phyloP scores from a whole-genome alignment of 2,888 invertebrate genomes.

The Carcina quercana region DNA sequence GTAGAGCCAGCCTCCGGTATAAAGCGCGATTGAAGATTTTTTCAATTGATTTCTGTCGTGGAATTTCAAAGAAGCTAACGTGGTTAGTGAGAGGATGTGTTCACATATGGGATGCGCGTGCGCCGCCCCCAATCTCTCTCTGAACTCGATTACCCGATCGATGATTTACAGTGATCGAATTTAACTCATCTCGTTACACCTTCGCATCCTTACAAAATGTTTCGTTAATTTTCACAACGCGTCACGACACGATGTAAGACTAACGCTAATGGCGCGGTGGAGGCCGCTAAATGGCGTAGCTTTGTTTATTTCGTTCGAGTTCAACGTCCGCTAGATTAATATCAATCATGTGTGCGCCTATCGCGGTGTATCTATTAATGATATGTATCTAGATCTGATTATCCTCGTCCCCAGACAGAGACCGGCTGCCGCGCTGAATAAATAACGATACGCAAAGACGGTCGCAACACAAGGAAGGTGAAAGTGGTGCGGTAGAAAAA shows the following conservation, averaged over 20 bases:
- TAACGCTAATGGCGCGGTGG: too few species aligned
- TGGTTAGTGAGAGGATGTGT: slow-evolving; percentile 56
- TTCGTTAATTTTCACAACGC: too few species aligned
- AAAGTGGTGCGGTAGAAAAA: slow-evolving; percentile 66
- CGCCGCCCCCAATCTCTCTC: slow-evolving; percentile 64
- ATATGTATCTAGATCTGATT: slow-evolving; percentile 57
- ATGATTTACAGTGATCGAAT: slow-evolving; percentile 72
- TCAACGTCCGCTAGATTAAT: slow-evolving; percentile 26
- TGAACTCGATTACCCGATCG: slow-evolving; percentile 68
- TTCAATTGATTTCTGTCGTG: slow-evolving; percentile 8
- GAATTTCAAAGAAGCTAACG: slow-evolving; percentile 37
- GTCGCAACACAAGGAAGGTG: slow-evolving; percentile 42
- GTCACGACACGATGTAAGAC: too few species aligned
- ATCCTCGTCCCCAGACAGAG: slow-evolving; percentile 41
- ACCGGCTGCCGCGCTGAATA: slow-evolving; percentile 42
- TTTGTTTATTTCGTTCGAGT: slow-evolving; percentile 14
- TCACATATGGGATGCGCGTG: slow-evolving; percentile 58
- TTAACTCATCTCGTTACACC: slow-evolving; percentile 55
- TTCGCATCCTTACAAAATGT: slow-evolving; percentile 41
- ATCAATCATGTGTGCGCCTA: slow-evolving; percentile 29
- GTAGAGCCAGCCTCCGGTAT: slow-evolving; percentile 63
- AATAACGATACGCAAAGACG: slow-evolving; percentile 41
- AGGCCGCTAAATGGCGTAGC: not conserved
- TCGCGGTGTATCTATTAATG: slow-evolving; percentile 41
- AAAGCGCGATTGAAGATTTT: slow-evolving; percentile 18